phyloP scores from a whole-genome alignment of 92 coral and sea anemone genomes.

The Ricordea florida region DNA sequence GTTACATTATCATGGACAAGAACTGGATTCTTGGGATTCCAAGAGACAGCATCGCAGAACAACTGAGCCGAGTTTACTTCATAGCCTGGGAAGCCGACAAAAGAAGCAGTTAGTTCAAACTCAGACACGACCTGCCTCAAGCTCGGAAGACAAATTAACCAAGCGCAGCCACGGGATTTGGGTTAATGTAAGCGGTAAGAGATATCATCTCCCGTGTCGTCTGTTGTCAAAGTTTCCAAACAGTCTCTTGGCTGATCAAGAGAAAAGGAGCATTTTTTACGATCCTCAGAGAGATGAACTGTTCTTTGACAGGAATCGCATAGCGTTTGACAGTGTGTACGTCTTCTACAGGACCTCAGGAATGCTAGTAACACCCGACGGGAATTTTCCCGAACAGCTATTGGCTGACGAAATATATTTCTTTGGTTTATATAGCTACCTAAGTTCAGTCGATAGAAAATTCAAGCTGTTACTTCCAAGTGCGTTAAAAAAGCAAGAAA shows the following conservation, averaged over 20 bases:
- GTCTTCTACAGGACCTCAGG: constrained; percentile 43
- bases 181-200: constrained; percentile 65
- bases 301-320: constrained; percentile 68
- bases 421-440: constrained; percentile 58
- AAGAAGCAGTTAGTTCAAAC: no score
- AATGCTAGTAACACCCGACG: constrained; percentile 20
- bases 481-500: neutral
- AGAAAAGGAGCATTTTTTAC: constrained; percentile 44
- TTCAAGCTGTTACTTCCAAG: constrained; percentile 35
- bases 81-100: no score
- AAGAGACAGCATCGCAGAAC: no score
- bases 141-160: no score
- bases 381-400: constrained; percentile 60
- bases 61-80: no score
- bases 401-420: constrained; percentile 61
- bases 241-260: constrained; percentile 44
- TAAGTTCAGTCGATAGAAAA: constrained; percentile 15
- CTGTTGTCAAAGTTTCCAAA: constrained; percentile 48
- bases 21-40: no score
- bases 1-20: no score
- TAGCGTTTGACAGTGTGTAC: constrained; percentile 59
- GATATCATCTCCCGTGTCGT: constrained; percentile 24
- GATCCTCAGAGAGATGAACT: constrained; percentile 45
- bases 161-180: constrained; percentile 23
- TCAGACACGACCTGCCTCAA: no score